phyloP scores from a whole-genome alignment of 2,888 invertebrate genomes.

The Nyleta sp. region DNA sequence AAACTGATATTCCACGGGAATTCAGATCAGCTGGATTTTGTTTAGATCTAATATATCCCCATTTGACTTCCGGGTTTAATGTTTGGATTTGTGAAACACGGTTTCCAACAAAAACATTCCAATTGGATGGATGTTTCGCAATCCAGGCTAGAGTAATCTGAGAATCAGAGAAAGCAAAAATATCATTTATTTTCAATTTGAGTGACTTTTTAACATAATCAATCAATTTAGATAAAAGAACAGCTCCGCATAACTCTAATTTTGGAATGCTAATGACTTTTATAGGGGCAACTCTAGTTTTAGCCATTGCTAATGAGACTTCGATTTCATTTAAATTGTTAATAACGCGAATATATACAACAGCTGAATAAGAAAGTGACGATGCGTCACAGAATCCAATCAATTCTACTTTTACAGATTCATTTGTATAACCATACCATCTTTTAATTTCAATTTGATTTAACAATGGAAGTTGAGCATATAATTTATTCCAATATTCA shows the following conservation, averaged over 20 bases:
- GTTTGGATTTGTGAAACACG: background rate
- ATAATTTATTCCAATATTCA: background rate
- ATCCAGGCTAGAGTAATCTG: constrained; percentile 1
- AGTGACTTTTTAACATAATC: background rate
- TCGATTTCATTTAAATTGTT: background rate
- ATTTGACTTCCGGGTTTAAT: background rate
- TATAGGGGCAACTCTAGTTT: constrained; percentile 2
- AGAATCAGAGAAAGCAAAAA: constrained; percentile 1
- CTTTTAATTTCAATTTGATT: background rate
- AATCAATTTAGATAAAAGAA: background rate
- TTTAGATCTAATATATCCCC: constrained; percentile 4
- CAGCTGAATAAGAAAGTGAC: background rate
- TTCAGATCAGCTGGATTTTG: too few species aligned
- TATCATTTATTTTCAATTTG: background rate
- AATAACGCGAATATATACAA: background rate
- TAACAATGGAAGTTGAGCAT: background rate
- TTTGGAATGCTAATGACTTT: constrained; percentile 6
- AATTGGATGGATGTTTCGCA: background rate
- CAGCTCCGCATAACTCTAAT: constrained; percentile 5
- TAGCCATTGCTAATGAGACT: background rate
- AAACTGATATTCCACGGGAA: too few species aligned
- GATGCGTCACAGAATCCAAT: constrained; percentile 19
- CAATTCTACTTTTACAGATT: background rate
- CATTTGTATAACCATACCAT: background rate
- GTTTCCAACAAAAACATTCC: constrained; percentile 16